Percentiles rank a stretch among this genome's conserved stretches.
Evolutionary conservation across 2,113 vertebrate genomes (phyloP).

Genomic region (Saccopteryx leptura): DNA sequence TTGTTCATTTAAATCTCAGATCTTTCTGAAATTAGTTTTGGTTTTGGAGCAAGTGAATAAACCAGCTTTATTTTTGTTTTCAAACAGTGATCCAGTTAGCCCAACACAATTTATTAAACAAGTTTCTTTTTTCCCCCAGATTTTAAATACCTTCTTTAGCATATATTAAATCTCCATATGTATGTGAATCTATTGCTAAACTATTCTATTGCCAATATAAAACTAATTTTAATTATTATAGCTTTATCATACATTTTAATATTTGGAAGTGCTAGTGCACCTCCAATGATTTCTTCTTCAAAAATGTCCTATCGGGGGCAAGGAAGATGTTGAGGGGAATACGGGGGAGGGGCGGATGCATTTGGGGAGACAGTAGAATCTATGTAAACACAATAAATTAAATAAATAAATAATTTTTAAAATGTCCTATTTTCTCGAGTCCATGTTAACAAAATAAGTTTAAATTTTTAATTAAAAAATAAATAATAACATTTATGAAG

Average conservation of each 20-base stretch:
- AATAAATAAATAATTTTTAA: no score
- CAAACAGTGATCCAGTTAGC: background rate
- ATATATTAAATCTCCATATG: background rate
- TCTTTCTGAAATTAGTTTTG: constrained; percentile 52
- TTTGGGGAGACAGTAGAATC: no score
- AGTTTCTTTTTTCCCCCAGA: background rate
- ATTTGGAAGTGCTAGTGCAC: background rate
- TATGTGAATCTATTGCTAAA: background rate
- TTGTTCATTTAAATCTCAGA: background rate
- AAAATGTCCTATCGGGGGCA: background rate
- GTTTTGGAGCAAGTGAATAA: background rate
- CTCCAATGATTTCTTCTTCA: background rate
- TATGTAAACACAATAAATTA: no score
- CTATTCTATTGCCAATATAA: background rate
- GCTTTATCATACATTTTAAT: background rate
- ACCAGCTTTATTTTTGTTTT: constrained; percentile 16
- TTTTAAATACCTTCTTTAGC: background rate
- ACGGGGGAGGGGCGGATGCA: no score
- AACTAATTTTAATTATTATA: constrained; percentile 25
- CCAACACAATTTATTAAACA: no score
- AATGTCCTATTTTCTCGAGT: no score
- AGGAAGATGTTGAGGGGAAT: no score
- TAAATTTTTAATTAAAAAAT: no score
- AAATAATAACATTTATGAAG: no score
- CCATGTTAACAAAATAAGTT: no score